These are phyloP conservation scores for Cancer borealis DNA, from an alignment of 2,888 invertebrate genomes.

Conservation along the genomic window DNA sequence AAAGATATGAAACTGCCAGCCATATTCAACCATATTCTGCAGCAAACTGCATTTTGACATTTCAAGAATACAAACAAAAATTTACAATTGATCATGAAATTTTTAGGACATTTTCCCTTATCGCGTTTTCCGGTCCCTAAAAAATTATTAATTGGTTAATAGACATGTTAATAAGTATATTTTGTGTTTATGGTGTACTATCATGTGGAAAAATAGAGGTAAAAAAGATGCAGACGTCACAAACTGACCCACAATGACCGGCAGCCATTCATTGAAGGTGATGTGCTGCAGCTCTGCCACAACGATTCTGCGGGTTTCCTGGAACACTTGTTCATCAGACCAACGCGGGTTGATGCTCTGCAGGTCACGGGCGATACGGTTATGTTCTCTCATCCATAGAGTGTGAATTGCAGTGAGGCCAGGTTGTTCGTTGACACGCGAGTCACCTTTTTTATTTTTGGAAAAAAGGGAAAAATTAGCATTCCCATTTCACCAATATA, in stretches of 20 bases:
- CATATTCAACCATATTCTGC: not conserved
- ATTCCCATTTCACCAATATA: not conserved
- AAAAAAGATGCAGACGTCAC: not conserved
- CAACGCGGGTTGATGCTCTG: conserved; percentile 81
- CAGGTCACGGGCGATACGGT: conserved; percentile 81
- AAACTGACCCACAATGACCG: conserved; percentile 81
- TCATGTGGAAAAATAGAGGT: too few relatives aligned
- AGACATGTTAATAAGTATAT: too few relatives aligned
- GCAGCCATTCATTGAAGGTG: conserved; percentile 82
- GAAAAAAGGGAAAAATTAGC: not conserved
- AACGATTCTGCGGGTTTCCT: conserved; percentile 82
- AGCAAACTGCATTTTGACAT: too few relatives aligned
- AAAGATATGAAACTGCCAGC: too few relatives aligned
- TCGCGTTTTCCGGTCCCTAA: too few relatives aligned
- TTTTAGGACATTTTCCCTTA: too few relatives aligned
- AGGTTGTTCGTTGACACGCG: conserved; percentile 83
- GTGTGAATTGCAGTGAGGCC: conserved; percentile 87
- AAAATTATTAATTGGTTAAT: too few relatives aligned
- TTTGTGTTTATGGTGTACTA: too few relatives aligned
- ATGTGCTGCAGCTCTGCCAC: conserved; percentile 83
- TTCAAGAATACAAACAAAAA: too few relatives aligned
- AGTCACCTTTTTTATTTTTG: conserved; percentile 79
- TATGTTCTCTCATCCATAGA: conserved; percentile 82
- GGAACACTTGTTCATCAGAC: conserved; percentile 82
- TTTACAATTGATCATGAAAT: too few relatives aligned